phyloP scores from a whole-genome alignment of 1,140 invertebrate species.

The Brachionus angularis region DNA sequence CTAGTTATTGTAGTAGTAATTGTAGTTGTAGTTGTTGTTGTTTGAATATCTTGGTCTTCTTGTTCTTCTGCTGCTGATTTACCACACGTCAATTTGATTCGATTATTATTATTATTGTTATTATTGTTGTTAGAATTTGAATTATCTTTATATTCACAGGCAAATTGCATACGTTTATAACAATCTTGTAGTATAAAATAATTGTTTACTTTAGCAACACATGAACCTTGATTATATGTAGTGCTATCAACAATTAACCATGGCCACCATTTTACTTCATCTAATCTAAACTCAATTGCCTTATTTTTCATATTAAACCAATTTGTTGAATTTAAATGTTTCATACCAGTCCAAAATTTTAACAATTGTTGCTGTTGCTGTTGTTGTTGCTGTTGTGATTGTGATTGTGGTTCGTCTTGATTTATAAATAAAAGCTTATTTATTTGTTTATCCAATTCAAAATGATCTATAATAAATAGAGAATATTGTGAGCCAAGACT shows the following conservation, averaged over 20 bases:
- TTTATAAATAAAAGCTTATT: not conserved
- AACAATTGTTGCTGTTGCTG: not conserved
- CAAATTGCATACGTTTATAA: slow-evolving; percentile 21
- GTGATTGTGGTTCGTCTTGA: not conserved
- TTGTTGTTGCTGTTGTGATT: not conserved
- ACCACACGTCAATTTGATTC: too few relatives aligned
- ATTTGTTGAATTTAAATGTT: slow-evolving; percentile 16
- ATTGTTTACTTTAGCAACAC: slow-evolving; percentile 7
- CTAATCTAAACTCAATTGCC: not conserved
- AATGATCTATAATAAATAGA: not conserved
- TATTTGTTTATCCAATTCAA: slow-evolving; percentile 13
- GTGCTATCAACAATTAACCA: not conserved
- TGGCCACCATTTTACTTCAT: slow-evolving; percentile 36
- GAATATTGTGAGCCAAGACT: slow-evolving; percentile 8
- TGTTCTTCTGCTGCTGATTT: too few relatives aligned
- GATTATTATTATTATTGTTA: too few relatives aligned
- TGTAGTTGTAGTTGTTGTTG: too few relatives aligned
- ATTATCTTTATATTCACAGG: slow-evolving; percentile 22
- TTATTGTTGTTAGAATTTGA: too few relatives aligned
- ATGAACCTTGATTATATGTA: not conserved
- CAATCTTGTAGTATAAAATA: slow-evolving; percentile 9
- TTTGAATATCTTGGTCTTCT: too few relatives aligned
- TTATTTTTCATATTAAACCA: slow-evolving; percentile 1
- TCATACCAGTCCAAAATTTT: slow-evolving; percentile 22
- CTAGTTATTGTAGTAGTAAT: too few relatives aligned